Evolutionary conservation across 2,113 vertebrate species (phyloP), one percentile per base, ranked within the genome.

Genomic region (Romanogobio albipinnatus): DNA sequence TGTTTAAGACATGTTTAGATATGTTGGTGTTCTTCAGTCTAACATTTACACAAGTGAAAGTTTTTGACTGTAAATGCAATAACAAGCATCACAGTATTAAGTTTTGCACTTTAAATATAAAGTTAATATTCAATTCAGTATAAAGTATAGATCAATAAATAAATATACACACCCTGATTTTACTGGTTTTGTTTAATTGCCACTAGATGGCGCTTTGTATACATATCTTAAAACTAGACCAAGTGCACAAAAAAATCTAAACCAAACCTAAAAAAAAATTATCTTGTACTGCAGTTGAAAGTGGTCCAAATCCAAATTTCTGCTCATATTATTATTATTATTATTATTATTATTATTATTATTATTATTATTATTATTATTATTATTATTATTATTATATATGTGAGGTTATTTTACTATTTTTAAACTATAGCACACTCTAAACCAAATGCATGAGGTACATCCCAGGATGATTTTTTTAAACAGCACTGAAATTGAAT

Each of bases 161-260:
- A 7, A 58, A 58, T 58, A 68, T 15, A 29, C 39, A n/a, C 9
- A 73, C 22, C 19, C 10, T 73, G 2, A 24, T 14, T 5, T 33
- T 19, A 22, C 9, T 11, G 19, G 2, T 24, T 43, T 77, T n/a
- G 43, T 13, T 73, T 24, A 47, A 53, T 76, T 26, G n/a, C 77
- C 77, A 80, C 77, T 26, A 80, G 77, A 64, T 80, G 77, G 58
- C 56, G 58, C 77, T 62, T 61, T 59, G 53, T 6, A 5, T 33
- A 1, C 49, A 75, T 70, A 17, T 29, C 29, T 70, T 68, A 39
- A 39, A 70, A 22, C 66, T 22, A 70, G 66, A 15, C 17, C 22
- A 70, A 39, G 17, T 10, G 17, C 66, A 39, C 33, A 19, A 7
- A 70, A 66, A 70, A 68, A 1, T 17, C 8, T 29, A 14, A 29